Evolutionary conservation across 2,797 vertebrate species (phyloP).

Genomic region (Acestrorhynchus altus): DNA sequence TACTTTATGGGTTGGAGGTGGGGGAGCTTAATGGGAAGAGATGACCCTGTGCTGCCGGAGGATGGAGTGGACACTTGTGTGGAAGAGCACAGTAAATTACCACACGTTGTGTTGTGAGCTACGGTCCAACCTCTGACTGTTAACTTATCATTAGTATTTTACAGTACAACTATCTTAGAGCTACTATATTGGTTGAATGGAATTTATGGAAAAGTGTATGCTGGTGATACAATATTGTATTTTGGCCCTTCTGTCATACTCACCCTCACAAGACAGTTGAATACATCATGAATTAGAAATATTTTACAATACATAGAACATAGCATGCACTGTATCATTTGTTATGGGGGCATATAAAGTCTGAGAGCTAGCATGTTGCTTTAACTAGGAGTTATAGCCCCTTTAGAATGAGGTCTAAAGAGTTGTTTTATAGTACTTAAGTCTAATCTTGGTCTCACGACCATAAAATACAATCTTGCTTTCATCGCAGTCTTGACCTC

Average conservation of each 20-base stretch:
- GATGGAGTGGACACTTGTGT: slow-evolving; percentile 64
- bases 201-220: neutral
- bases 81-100: slow-evolving; percentile 71
- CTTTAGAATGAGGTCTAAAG: too few species aligned
- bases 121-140: slow-evolving; percentile 64
- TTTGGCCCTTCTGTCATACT: neutral
- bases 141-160: slow-evolving; percentile 48
- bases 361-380: too few species aligned
- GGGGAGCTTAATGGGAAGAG: slow-evolving; percentile 74
- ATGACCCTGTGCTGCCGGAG: slow-evolving; percentile 71
- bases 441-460: too few species aligned
- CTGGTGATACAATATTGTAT: neutral
- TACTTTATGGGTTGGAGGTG: slow-evolving; percentile 33
- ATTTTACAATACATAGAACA: neutral
- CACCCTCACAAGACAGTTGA: neutral
- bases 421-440: too few species aligned
- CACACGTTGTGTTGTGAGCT: slow-evolving; percentile 70
- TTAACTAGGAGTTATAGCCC: too few species aligned
- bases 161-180: neutral
- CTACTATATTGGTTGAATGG: neutral
- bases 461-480: too few species aligned
- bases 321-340: too few species aligned
- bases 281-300: neutral
- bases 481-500: too few species aligned
- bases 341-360: too few species aligned